phyloP scores from a whole-genome alignment of 2,797 vertebrate species.

The Lepus townsendii region DNA sequence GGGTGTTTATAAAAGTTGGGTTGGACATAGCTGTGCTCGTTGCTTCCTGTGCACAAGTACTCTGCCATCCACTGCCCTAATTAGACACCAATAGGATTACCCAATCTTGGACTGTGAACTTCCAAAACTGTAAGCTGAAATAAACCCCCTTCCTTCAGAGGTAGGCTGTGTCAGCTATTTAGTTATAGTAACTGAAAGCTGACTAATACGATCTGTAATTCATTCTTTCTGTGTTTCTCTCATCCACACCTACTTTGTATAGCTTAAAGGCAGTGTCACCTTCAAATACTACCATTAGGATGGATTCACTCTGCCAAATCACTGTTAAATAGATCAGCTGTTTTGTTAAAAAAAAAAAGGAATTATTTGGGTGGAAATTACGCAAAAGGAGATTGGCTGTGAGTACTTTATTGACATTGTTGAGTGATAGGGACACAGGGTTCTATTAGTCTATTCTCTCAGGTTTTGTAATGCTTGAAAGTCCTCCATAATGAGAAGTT shows the following conservation, averaged over 20 bases:
- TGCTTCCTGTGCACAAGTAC: too few species aligned
- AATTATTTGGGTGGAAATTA: not conserved
- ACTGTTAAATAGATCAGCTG: not conserved
- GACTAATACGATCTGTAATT: too few species aligned
- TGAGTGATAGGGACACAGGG: accelerated
- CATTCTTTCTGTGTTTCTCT: not conserved
- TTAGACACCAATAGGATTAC: too few species aligned
- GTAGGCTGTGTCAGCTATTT: too few species aligned
- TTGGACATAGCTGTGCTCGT: too few species aligned
- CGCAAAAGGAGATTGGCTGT: not conserved
- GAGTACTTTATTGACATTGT: not conserved
- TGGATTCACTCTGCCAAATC: not conserved
- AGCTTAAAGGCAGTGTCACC: not conserved
- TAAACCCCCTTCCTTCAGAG: too few species aligned
- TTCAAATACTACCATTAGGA: not conserved
- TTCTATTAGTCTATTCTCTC: not conserved
- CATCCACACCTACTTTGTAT: not conserved
- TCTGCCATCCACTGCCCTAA: too few species aligned
- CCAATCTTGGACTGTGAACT: too few species aligned
- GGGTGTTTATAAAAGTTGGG: too few species aligned
- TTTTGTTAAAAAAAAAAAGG: not conserved
- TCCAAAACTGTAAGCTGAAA: too few species aligned
- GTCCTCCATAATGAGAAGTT: not conserved
- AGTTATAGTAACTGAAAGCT: too few species aligned
- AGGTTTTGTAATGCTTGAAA: not conserved